A percentile compares a stretch with the other conserved stretches of the same genome.
phyloP scores from a whole-genome alignment of 2,113 vertebrate species.

The Chaetorhynchus papuensis region DNA sequence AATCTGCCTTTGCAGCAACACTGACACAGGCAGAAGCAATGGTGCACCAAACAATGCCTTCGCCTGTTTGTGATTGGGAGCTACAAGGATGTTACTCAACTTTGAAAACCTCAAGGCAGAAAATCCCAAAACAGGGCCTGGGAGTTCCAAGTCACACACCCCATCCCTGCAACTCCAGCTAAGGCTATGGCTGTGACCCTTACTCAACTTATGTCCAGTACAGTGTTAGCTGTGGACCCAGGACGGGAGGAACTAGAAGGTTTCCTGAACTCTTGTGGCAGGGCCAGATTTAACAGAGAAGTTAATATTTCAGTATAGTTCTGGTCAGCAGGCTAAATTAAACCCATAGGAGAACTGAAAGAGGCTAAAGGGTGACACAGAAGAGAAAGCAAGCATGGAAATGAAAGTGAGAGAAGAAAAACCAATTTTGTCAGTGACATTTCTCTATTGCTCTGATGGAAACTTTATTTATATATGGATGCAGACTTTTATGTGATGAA shows the following conservation, averaged over 20 bases:
- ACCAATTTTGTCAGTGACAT: neutral
- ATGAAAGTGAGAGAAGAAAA: neutral
- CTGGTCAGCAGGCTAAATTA: neutral
- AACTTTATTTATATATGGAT: neutral
- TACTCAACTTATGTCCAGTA: accelerated
- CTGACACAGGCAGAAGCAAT: neutral
- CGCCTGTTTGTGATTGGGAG: neutral
- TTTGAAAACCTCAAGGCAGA: neutral
- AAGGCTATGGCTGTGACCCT: neutral
- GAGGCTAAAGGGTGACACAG: neutral
- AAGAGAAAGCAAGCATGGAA: neutral
- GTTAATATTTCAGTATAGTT: neutral
- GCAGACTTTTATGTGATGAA: neutral
- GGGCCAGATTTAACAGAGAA: neutral
- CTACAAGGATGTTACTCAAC: neutral
- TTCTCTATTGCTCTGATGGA: neutral
- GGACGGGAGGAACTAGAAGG: neutral
- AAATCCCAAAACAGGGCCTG: neutral
- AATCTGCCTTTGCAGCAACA: neutral
- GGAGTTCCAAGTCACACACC: neutral
- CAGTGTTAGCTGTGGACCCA: neutral
- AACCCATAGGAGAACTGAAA: neutral
- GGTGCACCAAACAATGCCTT: neutral
- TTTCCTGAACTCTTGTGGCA: neutral
- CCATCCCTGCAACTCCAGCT: neutral